These are phyloP conservation scores for Drosophila colorata DNA, from an alignment of 2,888 invertebrate species.

Conservation along the genomic window DNA sequence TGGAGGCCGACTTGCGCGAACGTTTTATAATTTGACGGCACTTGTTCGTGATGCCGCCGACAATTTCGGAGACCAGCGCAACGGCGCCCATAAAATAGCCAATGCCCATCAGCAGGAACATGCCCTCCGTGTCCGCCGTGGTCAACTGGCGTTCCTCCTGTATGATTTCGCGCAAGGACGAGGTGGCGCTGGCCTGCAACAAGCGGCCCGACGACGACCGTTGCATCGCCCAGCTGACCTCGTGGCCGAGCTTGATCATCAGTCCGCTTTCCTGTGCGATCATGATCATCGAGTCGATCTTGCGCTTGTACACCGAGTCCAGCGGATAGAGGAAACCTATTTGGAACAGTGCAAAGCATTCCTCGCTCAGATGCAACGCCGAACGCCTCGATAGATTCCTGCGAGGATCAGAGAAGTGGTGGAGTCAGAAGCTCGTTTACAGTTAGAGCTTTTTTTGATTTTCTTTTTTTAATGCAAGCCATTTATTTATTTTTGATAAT, in stretches of 20 bases:
- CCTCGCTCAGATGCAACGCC: constrained; percentile 89
- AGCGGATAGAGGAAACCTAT: constrained; percentile 89
- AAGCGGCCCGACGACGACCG: constrained; percentile 88
- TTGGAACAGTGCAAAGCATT: constrained; percentile 91
- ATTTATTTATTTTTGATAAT: no score
- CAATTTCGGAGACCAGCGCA: constrained; percentile 89
- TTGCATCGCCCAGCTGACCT: constrained; percentile 91
- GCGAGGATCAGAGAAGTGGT: not conserved
- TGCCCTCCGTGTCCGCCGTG: constrained; percentile 92
- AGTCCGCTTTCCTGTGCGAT: constrained; percentile 89
- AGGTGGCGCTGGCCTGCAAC: constrained; percentile 87
- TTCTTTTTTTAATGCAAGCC: no score
- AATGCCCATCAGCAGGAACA: constrained; percentile 90
- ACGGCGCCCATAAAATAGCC: constrained; percentile 89
- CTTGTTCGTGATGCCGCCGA: constrained; percentile 89
- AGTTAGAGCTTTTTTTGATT: no score
- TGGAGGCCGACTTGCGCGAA: constrained; percentile 71
- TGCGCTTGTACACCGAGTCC: constrained; percentile 88
- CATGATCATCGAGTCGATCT: constrained; percentile 88
- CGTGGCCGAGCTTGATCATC: constrained; percentile 88
- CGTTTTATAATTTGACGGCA: constrained; percentile 85
- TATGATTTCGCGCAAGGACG: constrained; percentile 84
- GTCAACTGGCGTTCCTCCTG: constrained; percentile 91
- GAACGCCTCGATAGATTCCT: constrained; percentile 87
- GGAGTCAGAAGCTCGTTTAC: no score